Base-by-base conservation (phyloP, 2,888 invertebrate species). In the Xestoiulus laeticollis region DNA sequence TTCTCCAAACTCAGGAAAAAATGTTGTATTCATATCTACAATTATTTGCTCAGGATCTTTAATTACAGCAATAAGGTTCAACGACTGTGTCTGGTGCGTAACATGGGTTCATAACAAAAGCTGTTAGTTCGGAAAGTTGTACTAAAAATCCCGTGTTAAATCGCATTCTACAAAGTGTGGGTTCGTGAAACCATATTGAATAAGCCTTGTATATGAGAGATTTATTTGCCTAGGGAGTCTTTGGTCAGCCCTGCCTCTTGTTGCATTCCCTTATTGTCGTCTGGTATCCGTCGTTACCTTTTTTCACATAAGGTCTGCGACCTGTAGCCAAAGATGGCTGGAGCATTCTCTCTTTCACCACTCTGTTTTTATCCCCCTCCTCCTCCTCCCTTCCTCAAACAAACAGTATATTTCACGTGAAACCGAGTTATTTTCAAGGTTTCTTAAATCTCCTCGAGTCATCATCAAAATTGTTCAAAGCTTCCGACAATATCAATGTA, bases 261-360 rank as follows among this genome's bases (percentile, higher is more conserved):
- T 38, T 68, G 44, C 87, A 87, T 87, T 87, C 87, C 82, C 87
- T 82, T 82, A 87, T 68, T 87, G 87, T 87, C 68, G 87, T 82
- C 82, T 87, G 78, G 87, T 87, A 33, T 87, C 87, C 87, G 33
- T 68, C 82, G 87, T 87, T 78, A 87, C 87, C 87, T 43, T 44
- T 38, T 33, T 87, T 86, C 38, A 43, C 38, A 19, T 43, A 85
- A 86, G 86, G 86, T 53, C 86, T 86, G 86, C 86, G 53, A 86
- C 86, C 86, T 86, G 53, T 43, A 78, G 14, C 78, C 78, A 78
- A 78, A 26, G 85, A 38, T 38, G 43, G 38, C 38, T 85, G 32
- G 12, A 84, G 84, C 38, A 19, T 85, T 85, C 85, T 84, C 16
- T 32, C 33, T 84, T 26, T 84, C 85, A 44, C 44, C 38, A 85